Percentiles rank a stretch among this genome's conserved stretches.
These are phyloP conservation scores for Habrosyne pyritoides DNA, from an alignment of 2,888 invertebrate genomes.

Conservation along the genomic window DNA sequence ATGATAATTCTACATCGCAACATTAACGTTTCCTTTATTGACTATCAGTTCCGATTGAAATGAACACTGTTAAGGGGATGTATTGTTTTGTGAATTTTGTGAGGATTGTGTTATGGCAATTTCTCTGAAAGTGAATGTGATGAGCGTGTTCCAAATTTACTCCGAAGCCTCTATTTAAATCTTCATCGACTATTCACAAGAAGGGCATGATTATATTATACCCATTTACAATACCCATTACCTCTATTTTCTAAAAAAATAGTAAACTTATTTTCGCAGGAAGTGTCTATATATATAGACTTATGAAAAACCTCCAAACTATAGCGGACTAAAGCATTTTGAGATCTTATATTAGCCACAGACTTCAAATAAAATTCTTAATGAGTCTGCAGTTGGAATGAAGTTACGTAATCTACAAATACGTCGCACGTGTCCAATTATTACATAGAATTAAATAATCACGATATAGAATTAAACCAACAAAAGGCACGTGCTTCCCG, in stretches of 20 bases:
- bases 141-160: too few relatives aligned
- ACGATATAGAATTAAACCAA: conserved; percentile 1
- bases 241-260: too few relatives aligned
- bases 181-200: too few relatives aligned
- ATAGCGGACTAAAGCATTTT: background rate
- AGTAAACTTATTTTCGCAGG: too few relatives aligned
- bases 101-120: background rate
- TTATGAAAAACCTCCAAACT: too few relatives aligned
- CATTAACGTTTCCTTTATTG: conserved; percentile 33
- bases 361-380: background rate
- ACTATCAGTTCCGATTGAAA: conserved; percentile 13
- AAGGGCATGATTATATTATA: too few relatives aligned
- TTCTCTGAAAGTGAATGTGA: too few relatives aligned
- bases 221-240: too few relatives aligned
- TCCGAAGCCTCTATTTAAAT: too few relatives aligned
- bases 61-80: background rate
- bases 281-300: too few relatives aligned
- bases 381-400: background rate
- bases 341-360: background rate
- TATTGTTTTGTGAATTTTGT: background rate
- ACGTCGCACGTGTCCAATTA: background rate
- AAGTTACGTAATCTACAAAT: background rate
- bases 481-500: conserved; percentile 24
- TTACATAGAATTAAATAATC: conserved; percentile 2
- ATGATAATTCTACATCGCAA: conserved; percentile 33